phyloP scores from a whole-genome alignment of 2,113 vertebrate genomes.

The Oncorhynchus tshawytscha region DNA sequence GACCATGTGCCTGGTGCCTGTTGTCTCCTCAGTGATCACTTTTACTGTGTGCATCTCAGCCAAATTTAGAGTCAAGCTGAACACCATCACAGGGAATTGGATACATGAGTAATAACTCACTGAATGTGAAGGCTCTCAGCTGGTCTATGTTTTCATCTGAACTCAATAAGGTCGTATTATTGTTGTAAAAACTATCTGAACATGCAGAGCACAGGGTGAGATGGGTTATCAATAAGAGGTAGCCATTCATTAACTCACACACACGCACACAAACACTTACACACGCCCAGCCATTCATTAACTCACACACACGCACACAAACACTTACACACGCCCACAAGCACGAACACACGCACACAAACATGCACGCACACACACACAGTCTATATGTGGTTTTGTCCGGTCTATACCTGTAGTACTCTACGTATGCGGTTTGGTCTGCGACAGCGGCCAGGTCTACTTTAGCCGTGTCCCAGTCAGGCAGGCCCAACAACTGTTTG shows the following conservation, averaged over 20 bases:
- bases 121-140: no score
- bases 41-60: no score
- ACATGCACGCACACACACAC: not conserved
- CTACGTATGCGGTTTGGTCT: conserved; percentile 64
- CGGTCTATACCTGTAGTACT: conserved; percentile 88
- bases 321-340: not conserved
- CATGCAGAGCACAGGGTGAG: not conserved
- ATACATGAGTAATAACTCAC: no score
- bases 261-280: not conserved
- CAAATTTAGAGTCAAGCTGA: no score
- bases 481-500: conserved; percentile 83
- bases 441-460: conserved; percentile 76
- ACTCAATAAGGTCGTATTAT: no score
- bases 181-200: no score
- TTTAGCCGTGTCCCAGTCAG: conserved; percentile 75
- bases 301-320: not conserved
- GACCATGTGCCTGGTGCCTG: no score
- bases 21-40: no score
- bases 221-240: not conserved
- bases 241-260: conserved; percentile 1
- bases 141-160: no score
- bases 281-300: no score
- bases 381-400: conserved; percentile 13
- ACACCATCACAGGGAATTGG: no score
- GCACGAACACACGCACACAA: not conserved